Base-by-base conservation (phyloP, 2,888 invertebrate genomes). In the Aleiodes leptofemur region DNA sequence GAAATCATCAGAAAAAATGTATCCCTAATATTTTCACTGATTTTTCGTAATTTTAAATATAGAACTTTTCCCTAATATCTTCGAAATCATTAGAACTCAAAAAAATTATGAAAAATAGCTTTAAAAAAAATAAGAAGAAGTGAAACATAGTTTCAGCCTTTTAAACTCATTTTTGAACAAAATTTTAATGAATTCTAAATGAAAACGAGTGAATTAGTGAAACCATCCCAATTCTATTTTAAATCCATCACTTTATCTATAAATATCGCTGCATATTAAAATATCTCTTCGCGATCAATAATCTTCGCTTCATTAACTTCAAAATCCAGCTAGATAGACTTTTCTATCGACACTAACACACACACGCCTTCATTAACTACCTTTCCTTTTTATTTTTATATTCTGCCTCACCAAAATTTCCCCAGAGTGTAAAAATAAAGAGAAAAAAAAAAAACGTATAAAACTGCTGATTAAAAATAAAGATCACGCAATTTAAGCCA, bases 301-400 rank as follows among this genome's bases (percentile, higher is more conserved):
- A n/a, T 31, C 59, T 34, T 6, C 59, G 59, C 59, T 59, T 59
- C 59, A 59, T 59, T 59, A 59, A 34, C n/a, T 59, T 13, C 34
- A 14, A 9, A 59, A 34, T 31, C 4, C 31, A 23, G n/a, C n/a
- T n/a, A 2, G 34, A 57, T n/a, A 31, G 34, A 59, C 51, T 51
- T 31, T 34, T 59, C n/a, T 38, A 59, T 59, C 5, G 34, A 34
- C 59, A 29, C 13, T 13, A 59, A 14, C 59, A 29, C 11, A 9
- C n/a, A 13, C 34, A 59, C 59, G n/a, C 59, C 59, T 34, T 59
- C 38, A 59, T 59, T 38, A 59, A n/a, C 38, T 2, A 38, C 4
- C 59, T 14, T 0, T 11, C 57, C 31, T 2, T 59, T 59, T 38
- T 7, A 57, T 31, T 57, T 31, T 31, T 57, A 29, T 56, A 29